phyloP scores from a whole-genome alignment of 2,113 vertebrate species.

The Dendropsophus ebraccatus region DNA sequence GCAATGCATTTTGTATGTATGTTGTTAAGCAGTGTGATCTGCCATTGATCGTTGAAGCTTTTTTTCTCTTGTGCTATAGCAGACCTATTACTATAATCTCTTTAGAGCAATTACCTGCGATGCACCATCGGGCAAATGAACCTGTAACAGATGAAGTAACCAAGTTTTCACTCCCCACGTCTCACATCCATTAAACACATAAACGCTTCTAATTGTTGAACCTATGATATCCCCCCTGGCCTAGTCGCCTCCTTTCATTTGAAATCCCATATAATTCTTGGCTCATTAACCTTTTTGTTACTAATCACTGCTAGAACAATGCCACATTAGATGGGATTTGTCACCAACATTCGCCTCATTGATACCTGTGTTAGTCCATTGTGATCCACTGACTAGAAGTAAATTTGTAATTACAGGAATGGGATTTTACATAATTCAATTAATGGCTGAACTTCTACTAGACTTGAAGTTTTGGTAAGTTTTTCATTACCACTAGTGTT shows the following conservation, averaged over 20 bases:
- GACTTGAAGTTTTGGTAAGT: background rate
- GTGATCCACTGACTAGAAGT: background rate
- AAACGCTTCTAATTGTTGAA: background rate
- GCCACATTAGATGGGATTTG: background rate
- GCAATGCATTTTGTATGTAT: background rate
- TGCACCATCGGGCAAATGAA: background rate
- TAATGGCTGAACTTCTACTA: background rate
- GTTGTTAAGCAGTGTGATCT: no score
- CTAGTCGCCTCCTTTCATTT: background rate
- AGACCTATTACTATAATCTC: slow-evolving; percentile 29
- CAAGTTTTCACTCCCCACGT: background rate
- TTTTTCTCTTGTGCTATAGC: background rate
- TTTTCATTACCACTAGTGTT: background rate
- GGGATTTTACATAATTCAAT: background rate
- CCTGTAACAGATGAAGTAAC: slow-evolving; percentile 11
- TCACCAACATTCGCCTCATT: background rate
- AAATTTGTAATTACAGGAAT: background rate
- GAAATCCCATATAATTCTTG: background rate
- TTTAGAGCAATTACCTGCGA: slow-evolving; percentile 27
- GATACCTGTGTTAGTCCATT: background rate
- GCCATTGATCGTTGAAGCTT: background rate
- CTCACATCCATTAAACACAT: background rate
- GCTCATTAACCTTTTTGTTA: slow-evolving; percentile 9
- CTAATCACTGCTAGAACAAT: slow-evolving; percentile 10
- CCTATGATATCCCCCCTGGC: background rate